These are phyloP conservation scores for Ceyx erithaca DNA, from an alignment of 2,797 vertebrate species.

Conservation along the genomic window DNA sequence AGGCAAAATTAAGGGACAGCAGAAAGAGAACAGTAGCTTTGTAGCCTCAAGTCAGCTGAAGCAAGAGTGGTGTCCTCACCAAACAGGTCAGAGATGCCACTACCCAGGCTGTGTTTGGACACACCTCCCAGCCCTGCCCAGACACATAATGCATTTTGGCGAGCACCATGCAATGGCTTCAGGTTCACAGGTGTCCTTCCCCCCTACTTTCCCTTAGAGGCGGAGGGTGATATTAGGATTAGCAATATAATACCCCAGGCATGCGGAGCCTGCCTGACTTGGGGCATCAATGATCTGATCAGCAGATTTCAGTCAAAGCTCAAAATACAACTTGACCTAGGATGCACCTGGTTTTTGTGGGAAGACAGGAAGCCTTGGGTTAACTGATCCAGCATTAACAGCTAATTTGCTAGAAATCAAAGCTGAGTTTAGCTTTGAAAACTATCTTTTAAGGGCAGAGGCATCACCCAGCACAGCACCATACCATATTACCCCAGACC, in stretches of 20 bases:
- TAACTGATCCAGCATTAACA: background rate
- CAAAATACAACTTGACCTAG: background rate
- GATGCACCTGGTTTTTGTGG: background rate
- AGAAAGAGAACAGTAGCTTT: background rate
- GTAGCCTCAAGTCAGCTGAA: background rate
- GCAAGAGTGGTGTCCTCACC: background rate
- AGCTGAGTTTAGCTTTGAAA: background rate
- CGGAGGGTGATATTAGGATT: background rate
- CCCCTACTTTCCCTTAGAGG: background rate
- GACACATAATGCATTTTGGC: background rate
- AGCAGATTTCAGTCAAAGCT: background rate
- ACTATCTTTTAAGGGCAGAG: background rate
- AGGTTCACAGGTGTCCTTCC: background rate
- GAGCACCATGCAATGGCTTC: background rate
- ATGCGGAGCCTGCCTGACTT: background rate
- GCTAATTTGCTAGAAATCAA: background rate
- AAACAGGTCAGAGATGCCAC: background rate
- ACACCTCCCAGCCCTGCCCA: background rate
- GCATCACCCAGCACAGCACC: background rate
- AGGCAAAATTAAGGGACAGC: background rate
- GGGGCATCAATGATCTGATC: background rate
- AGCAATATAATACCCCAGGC: background rate
- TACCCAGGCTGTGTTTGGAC: background rate
- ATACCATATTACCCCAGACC: background rate
- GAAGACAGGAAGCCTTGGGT: background rate